A percentile compares a stretch with the other conserved stretches of the same genome.
Conservation (phyloP, 1,140 invertebrate species). For the Ceratina calcarata region DNA sequence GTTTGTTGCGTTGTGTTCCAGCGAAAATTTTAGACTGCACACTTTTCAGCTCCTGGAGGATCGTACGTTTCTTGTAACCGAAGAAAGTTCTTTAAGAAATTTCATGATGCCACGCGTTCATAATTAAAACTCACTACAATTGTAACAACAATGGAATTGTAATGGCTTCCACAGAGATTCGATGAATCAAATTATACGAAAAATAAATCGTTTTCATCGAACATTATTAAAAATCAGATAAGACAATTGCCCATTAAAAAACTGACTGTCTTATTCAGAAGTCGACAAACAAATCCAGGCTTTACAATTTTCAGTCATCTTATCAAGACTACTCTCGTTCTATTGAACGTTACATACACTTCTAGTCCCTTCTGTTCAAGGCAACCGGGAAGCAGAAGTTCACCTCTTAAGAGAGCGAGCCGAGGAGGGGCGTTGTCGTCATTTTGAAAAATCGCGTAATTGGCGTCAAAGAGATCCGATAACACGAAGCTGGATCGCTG, state of each 20-base stretch:
- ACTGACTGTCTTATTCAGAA: no score
- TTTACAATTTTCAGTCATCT: no score
- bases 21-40: no score
- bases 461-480: slow-evolving; percentile 64
- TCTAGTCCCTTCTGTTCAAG: neutral
- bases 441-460: slow-evolving; percentile 65
- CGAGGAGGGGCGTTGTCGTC: neutral
- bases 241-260: no score
- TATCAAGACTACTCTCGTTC: neutral
- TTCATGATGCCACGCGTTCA: no score
- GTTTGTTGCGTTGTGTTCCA: neutral
- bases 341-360: neutral
- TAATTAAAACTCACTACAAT: no score
- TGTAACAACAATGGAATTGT: no score
- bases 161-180: no score
- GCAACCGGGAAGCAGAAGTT: neutral
- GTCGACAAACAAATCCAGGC: neutral
- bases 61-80: neutral
- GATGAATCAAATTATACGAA: no score
- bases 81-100: neutral
- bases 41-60: neutral
- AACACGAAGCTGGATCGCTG: slow-evolving; percentile 51
- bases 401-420: neutral
- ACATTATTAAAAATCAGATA: no score
- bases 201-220: no score